Base-by-base conservation (phyloP, 2,797 vertebrate species). In the Lindbergichthys nudifrons region DNA sequence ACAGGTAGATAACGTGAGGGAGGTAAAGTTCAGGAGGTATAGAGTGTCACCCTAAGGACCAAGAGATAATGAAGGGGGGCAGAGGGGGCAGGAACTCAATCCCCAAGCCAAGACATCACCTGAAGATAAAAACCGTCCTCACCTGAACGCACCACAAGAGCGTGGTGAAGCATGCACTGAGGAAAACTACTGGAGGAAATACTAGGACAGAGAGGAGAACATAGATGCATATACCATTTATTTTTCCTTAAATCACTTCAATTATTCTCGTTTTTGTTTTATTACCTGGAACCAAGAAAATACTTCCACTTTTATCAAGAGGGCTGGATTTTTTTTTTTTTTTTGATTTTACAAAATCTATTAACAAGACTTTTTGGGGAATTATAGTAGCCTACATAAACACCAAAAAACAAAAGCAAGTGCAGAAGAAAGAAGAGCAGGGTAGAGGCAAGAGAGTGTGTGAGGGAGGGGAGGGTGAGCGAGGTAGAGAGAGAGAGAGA, bases 11-110 rank as follows among this genome's bases (percentile, higher is more conserved):
- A 90, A 84, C 45, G 21, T 26, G 54, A 82, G 81, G 10, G 88
- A 87, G 89, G 84, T 88, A 73, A 88, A 80, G 88, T 79, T 83
- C 75, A 85, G 80, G 86, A 85, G 85, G 90, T 91, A 88, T 94
- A 90, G 82, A 64, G 84, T 95, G 89, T 94, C 94, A 90, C 83
- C 82, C 84, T 81, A 91, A 87, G 86, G 78, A 87, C 75, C 54
- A 53, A 66, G 87, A 85, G 88, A 86, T 75, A 87, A 74, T 47
- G 41, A 82, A 82, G 2, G 58, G 82, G 90, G 90, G 81, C 77
- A 85, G 86, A 83, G 83, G 81, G 81, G 43, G 75, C 73, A 86
- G 92, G 84, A 94, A 91, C 78, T 83, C 85, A 84, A 93, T 88
- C 88, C 90, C 32, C 47, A 48, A 71, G 76, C 51, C 59, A 79